phyloP scores from a whole-genome alignment of 2,113 vertebrate genomes.

The Elephantulus edwardii region DNA sequence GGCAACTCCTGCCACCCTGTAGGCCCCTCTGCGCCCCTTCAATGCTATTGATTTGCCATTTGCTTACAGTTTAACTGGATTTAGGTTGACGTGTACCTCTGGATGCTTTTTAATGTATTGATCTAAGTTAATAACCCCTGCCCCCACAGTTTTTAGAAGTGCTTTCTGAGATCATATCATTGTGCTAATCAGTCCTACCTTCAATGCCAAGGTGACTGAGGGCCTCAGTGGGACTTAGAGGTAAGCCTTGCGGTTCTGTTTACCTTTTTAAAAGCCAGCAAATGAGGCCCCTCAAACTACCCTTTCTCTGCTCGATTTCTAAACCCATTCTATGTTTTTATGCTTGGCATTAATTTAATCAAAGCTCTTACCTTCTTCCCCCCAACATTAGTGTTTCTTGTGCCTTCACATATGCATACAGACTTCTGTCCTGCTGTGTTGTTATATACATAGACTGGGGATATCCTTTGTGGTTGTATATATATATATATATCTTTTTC shows the following conservation, averaged over 20 bases:
- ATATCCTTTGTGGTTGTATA: background rate
- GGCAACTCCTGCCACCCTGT: background rate
- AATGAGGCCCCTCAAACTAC: background rate
- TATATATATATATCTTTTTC: background rate
- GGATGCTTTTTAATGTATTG: background rate
- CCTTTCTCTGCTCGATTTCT: background rate
- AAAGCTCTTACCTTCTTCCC: background rate
- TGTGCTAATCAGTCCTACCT: background rate
- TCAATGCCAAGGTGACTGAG: background rate
- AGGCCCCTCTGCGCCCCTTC: background rate
- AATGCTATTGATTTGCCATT: slow-evolving; percentile 14
- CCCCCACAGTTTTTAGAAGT: background rate
- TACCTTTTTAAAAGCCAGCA: background rate
- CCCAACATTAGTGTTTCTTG: background rate
- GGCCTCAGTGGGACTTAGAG: background rate
- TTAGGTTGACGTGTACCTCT: background rate
- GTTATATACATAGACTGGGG: background rate
- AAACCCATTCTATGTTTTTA: background rate
- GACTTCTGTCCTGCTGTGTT: background rate
- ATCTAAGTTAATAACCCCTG: background rate
- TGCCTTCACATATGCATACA: fast-evolving
- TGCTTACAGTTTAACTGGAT: slow-evolving; percentile 18
- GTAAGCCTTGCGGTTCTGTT: background rate
- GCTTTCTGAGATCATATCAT: background rate
- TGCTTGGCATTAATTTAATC: background rate